Conservation (phyloP, 2,797 vertebrate species). For the Gallinago nigripennis region DNA sequence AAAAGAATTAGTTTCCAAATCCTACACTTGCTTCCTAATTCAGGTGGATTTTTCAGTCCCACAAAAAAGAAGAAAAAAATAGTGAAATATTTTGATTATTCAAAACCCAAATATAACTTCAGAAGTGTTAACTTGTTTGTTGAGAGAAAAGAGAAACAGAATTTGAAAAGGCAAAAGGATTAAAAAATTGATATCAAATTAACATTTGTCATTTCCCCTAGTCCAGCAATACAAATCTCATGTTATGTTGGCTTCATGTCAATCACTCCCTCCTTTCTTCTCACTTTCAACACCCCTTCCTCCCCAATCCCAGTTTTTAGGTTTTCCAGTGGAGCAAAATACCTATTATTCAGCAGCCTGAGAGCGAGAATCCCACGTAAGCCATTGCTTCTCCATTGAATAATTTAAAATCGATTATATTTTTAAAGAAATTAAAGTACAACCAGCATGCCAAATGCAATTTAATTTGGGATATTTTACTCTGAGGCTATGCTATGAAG, state of each 20-base stretch:
- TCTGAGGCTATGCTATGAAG: background rate
- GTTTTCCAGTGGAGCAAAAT: background rate
- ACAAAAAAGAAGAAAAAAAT: background rate
- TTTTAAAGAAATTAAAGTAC: conserved; percentile 10
- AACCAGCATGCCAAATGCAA: background rate
- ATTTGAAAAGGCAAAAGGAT: background rate
- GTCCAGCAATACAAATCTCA: background rate
- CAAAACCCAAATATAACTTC: background rate
- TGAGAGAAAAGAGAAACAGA: background rate
- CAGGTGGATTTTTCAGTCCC: background rate
- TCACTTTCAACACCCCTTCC: background rate
- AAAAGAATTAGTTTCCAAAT: background rate
- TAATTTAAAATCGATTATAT: background rate
- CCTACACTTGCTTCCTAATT: background rate
- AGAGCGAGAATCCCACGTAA: background rate
- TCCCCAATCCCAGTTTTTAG: background rate
- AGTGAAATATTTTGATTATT: background rate
- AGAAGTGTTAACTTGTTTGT: background rate
- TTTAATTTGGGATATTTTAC: background rate
- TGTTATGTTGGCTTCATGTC: background rate
- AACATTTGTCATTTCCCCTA: background rate
- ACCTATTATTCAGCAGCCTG: background rate
- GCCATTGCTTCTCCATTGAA: background rate
- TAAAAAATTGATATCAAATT: background rate
- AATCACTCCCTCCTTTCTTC: background rate